These are phyloP conservation scores for Bombus confusus DNA, from an alignment of 1,140 invertebrate species.

Conservation along the genomic window DNA sequence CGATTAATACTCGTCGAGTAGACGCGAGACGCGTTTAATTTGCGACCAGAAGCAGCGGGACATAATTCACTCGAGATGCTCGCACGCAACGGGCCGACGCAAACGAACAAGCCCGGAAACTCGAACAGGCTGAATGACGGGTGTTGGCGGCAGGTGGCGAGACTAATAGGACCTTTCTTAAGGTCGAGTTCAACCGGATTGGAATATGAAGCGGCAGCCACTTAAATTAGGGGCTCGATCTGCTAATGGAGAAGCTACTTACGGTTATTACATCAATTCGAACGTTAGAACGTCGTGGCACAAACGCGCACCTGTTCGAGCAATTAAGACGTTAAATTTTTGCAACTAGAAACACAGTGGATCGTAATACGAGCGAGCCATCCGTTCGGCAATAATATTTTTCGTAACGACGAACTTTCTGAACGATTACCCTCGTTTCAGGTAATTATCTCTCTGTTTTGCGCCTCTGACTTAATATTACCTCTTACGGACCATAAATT, in stretches of 20 bases:
- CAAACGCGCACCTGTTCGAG: neutral
- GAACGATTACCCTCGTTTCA: slow-evolving; percentile 25
- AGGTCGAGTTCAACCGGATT: slow-evolving; percentile 54
- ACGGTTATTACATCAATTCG: slow-evolving; percentile 60
- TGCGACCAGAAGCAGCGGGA: slow-evolving; percentile 32
- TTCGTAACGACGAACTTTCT: slow-evolving; percentile 33
- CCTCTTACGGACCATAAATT: slow-evolving; percentile 1
- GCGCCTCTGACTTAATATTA: slow-evolving; percentile 4
- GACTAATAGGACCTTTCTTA: slow-evolving; percentile 69
- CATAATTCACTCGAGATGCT: slow-evolving; percentile 62
- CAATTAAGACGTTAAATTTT: slow-evolving; percentile 52
- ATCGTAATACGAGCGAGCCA: slow-evolving; percentile 30
- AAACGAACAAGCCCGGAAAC: neutral
- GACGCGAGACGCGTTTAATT: slow-evolving; percentile 62
- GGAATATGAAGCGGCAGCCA: slow-evolving; percentile 59
- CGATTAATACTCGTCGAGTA: slow-evolving; percentile 58
- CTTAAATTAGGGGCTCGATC: slow-evolving; percentile 60
- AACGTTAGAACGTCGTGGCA: slow-evolving; percentile 15
- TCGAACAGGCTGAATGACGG: slow-evolving; percentile 23
- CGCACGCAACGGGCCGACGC: slow-evolving; percentile 51
- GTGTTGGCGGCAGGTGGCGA: slow-evolving; percentile 61
- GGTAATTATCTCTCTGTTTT: slow-evolving; percentile 17
- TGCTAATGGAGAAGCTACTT: slow-evolving; percentile 61
- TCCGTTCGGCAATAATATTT: slow-evolving; percentile 27
- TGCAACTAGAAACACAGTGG: neutral